These are phyloP conservation scores for Cettia cetti DNA, from an alignment of 2,113 vertebrate species.

Conservation along the genomic window DNA sequence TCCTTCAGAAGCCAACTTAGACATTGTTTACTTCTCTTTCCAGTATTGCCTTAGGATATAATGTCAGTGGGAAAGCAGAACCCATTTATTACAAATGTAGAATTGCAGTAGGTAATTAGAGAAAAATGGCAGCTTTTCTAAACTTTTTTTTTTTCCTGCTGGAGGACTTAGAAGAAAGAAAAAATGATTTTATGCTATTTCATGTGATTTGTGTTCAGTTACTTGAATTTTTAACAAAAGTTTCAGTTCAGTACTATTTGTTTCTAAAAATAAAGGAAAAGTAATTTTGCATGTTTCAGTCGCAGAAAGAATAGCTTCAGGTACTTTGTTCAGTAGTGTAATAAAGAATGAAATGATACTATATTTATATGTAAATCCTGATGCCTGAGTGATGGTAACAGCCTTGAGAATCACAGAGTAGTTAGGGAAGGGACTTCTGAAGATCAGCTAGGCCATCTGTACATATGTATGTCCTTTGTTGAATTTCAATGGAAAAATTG, in stretches of 20 bases:
- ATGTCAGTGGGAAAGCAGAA: slow-evolving; percentile 42
- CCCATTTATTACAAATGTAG: slow-evolving; percentile 2
- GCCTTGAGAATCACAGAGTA: not conserved
- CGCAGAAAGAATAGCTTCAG: not conserved
- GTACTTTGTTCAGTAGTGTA: not conserved
- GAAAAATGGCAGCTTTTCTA: slow-evolving; percentile 11
- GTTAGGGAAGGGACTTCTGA: not conserved
- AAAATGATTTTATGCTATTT: not conserved
- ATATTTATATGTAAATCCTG: not conserved
- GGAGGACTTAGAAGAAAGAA: not conserved
- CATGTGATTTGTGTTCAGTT: not conserved
- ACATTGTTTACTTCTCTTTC: slow-evolving; percentile 38
- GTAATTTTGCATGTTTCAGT: not conserved
- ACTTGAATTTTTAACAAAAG: not conserved
- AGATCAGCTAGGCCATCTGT: not conserved
- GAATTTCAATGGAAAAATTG: not conserved
- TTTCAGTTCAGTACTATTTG: not conserved
- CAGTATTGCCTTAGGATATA: slow-evolving; percentile 28
- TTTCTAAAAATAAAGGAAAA: not conserved
- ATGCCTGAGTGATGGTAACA: not conserved
- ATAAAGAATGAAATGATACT: not conserved
- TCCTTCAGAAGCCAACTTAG: slow-evolving; percentile 11
- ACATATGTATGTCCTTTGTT: not conserved
- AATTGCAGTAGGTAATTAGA: slow-evolving; percentile 8
- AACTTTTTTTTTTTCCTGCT: not conserved